A percentile compares a stretch with the other conserved stretches of the same genome.
phyloP scores from a whole-genome alignment of 1,140 invertebrate genomes.

The Ostrea edulis region DNA sequence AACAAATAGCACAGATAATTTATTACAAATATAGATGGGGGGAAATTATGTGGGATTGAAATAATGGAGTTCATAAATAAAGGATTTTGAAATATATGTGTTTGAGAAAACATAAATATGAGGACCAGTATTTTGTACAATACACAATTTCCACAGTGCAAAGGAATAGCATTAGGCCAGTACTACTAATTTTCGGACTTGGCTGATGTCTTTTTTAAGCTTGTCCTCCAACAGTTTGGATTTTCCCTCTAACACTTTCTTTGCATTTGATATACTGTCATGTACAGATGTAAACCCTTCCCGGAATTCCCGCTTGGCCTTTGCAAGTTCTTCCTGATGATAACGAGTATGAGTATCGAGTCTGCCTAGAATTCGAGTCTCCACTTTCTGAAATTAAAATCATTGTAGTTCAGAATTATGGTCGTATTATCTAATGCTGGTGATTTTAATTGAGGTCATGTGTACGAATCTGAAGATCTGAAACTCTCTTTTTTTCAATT shows the following conservation, averaged over 20 bases:
- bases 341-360: slow-evolving; percentile 65
- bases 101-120: not conserved
- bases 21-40: no score
- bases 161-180: slow-evolving; percentile 38
- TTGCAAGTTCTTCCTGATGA: slow-evolving; percentile 70
- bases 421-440: no score
- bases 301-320: slow-evolving; percentile 75
- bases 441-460: no score
- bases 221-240: slow-evolving; percentile 74
- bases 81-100: not conserved
- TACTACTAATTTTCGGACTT: slow-evolving; percentile 68
- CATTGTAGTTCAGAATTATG: not conserved
- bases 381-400: slow-evolving; percentile 65
- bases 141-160: not conserved
- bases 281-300: slow-evolving; percentile 77
- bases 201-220: slow-evolving; percentile 75
- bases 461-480: no score
- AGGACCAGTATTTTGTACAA: not conserved
- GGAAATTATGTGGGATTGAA: no score
- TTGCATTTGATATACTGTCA: slow-evolving; percentile 77
- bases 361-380: slow-evolving; percentile 65
- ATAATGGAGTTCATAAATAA: no score
- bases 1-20: no score
- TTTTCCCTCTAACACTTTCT: slow-evolving; percentile 76
- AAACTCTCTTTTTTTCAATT: no score